Evolutionary conservation across 2,797 vertebrate genomes (phyloP), one percentile per base, ranked within the genome.

Genomic region (Lutjanus campechanus): DNA sequence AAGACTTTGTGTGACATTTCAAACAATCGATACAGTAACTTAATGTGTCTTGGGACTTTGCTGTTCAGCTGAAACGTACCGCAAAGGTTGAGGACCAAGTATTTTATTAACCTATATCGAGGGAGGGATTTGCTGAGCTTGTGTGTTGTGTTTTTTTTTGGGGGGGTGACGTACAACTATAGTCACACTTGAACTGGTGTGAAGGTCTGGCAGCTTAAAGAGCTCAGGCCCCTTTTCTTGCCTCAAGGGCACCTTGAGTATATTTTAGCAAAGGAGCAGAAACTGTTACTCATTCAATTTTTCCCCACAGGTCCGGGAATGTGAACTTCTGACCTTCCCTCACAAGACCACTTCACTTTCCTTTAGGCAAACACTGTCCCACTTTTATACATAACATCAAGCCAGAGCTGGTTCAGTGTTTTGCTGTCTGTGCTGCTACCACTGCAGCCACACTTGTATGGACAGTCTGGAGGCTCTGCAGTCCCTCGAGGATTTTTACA

Each of bases 71-170:
- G 29, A 80, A 86, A 79, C 56, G 49, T 16, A 60, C 46, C 64
- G 2, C 66, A 82, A 79, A 87, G 83, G 80, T 83, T 83, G 81
- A 67, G 59, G 69, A 65, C 43, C 69, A 58, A 78, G 78, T 74
- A 69, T 92, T 91, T 63, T 84, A 91, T 89, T 89, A 88, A 91
- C 87, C 87, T 89, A 82, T 76, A 73, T 77, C 60, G 75, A 50
- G 69, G 46, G 74, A 73, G 65, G 59, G 77, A 63, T 80, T 81
- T 84, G 75, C 77, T 54, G 43, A 85, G 76, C n/a, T 63, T 1
- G 49, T 69, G 49, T 63, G 61, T 50, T 84, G 71, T 87, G 86
- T 68, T 44, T 55, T 59, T 47, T 56, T 58, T 65, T 46, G n/a
- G n/a, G n/a, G n/a, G n/a, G 19, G 8, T 36, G 51, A n/a, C 7